Evolutionary conservation across 2,113 vertebrate species (phyloP).

Genomic region (Ammospiza caudacuta): DNA sequence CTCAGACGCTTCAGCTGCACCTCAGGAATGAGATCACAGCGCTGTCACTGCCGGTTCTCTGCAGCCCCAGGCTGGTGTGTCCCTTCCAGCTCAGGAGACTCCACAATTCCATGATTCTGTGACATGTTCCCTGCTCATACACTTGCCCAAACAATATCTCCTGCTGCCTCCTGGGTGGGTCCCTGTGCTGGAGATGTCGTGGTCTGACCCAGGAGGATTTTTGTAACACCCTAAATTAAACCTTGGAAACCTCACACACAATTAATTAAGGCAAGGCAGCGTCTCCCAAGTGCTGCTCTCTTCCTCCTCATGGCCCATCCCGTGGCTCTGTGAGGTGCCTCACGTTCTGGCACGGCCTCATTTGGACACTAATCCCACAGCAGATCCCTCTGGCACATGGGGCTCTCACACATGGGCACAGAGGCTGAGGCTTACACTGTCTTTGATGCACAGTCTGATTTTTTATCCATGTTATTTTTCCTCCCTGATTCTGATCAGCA

Average conservation of each 20-base stretch:
- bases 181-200: not conserved
- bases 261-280: not conserved
- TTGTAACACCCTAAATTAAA: not conserved
- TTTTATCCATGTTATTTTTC: not conserved
- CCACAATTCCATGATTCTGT: not conserved
- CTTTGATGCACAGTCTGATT: not conserved
- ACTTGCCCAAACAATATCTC: not conserved
- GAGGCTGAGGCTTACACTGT: not conserved
- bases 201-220: not conserved
- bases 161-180: not conserved
- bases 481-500: not conserved
- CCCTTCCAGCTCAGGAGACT: not conserved
- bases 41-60: not conserved
- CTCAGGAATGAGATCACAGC: not conserved
- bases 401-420: not conserved
- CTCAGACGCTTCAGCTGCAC: not conserved
- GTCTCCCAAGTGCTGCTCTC: not conserved
- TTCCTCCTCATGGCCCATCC: not conserved
- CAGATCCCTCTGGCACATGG: not conserved
- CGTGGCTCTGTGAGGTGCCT: not conserved
- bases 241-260: not conserved
- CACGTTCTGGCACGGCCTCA: not conserved
- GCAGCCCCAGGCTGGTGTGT: not conserved
- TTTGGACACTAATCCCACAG: not conserved
- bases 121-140: fast-evolving